phyloP scores from a whole-genome alignment of 2,113 vertebrate genomes.

The Arvicanthis niloticus region DNA sequence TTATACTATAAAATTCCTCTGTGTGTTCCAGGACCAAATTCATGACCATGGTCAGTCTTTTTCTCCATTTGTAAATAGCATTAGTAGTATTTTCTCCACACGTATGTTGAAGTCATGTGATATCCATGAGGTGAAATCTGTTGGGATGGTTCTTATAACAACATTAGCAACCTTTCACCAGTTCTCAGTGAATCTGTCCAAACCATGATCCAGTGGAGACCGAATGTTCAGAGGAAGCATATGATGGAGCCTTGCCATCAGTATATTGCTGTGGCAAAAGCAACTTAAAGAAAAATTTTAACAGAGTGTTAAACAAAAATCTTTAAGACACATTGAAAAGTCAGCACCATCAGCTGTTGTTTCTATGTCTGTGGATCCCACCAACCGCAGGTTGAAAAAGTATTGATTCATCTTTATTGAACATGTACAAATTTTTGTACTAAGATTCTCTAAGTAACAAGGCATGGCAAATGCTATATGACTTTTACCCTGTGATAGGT shows the following conservation, averaged over 20 bases:
- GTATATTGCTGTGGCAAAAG: neutral
- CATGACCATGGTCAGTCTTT: neutral
- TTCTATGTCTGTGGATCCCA: neutral
- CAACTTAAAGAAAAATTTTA: neutral
- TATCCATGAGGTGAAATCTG: neutral
- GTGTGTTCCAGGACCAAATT: constrained; percentile 20
- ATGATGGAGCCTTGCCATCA: neutral
- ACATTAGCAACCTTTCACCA: neutral
- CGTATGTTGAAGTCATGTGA: neutral
- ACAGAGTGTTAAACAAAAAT: neutral
- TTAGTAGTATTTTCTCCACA: neutral
- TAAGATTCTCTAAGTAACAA: neutral
- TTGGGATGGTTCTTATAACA: neutral
- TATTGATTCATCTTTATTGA: neutral
- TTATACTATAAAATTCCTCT: neutral
- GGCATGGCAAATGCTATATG: neutral
- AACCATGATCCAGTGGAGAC: neutral
- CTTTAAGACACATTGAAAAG: neutral
- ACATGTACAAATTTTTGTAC: neutral
- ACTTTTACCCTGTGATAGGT: neutral
- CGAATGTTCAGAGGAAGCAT: neutral
- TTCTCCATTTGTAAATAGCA: neutral
- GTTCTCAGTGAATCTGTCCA: constrained; percentile 25
- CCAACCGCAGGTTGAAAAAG: neutral
- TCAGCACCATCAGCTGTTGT: fast-evolving